Evolutionary conservation across 2,113 vertebrate genomes (phyloP), one percentile per base, ranked within the genome.

Genomic region (Dascyllus trimaculatus): DNA sequence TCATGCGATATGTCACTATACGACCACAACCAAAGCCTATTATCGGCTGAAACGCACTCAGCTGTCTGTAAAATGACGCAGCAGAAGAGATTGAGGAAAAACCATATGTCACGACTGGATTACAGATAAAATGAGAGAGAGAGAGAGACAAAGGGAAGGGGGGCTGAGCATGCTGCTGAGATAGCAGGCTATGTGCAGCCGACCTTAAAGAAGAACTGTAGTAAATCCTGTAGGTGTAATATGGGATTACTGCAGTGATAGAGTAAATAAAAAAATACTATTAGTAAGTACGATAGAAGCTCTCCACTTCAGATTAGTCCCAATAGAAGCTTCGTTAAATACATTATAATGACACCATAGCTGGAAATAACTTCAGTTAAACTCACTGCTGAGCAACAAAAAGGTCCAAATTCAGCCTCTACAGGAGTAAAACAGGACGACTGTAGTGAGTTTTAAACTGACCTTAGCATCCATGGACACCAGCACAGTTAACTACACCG

Each of bases 81-180:
- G 62, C 43, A 25, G 53, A 78, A 59, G 59, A 83, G 71, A 59
- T 0, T 59, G 67, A 70, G 24, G 45, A 18, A 62, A 77, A 89
- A 80, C 7, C 74, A 57, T 62, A 78, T 88, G 85, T 80, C 66
- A 80, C 11, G 15, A 78, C 38, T n/a, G 81, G 79, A 87, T 86
- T 88, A 88, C 25, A 53, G 63, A 71, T 66, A 14, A 60, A 52
- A 54, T 68, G 60, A 57, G 51, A 18, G 51, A 11, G 51, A 21
- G 10, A 18, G 3, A 18, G 15, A 19, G 18, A 6, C 18, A 13
- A 38, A 5, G n/a, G 19, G 5, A 13, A 26, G 13, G 17, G 24
- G 22, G 54, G 17, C 2, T 9, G 21, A 38, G 56, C 13, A 4
- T 19, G n/a, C n/a, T 18, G 11, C 8, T 54, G 18, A 69, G 45